Percentiles rank a stretch among this genome's conserved stretches.
phyloP scores from a whole-genome alignment of 2,113 vertebrate species.

The Eidolon helvum region DNA sequence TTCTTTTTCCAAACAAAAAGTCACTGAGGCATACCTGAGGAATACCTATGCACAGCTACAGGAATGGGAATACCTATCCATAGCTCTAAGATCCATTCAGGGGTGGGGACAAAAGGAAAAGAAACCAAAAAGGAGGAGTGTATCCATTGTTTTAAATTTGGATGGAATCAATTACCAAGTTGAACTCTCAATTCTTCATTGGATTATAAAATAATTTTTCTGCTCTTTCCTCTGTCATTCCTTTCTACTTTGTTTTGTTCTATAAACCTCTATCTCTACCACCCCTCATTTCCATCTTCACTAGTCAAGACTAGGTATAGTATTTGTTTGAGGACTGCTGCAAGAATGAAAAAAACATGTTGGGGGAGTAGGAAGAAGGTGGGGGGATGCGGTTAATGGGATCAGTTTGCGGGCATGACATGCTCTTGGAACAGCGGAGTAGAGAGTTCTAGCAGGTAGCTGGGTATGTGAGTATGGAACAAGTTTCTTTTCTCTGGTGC shows the following conservation, averaged over 20 bases:
- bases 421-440: not conserved
- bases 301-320: not conserved
- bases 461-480: not conserved
- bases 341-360: not conserved
- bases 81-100: not conserved
- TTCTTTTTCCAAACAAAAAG: not conserved
- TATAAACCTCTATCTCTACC: not conserved
- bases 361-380: not conserved
- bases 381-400: too few species aligned
- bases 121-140: not conserved
- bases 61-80: not conserved
- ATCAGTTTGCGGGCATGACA: too few species aligned
- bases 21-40: not conserved
- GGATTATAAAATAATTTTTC: not conserved
- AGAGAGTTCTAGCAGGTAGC: not conserved
- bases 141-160: not conserved
- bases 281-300: not conserved
- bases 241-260: not conserved
- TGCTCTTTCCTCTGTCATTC: not conserved
- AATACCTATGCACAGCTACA: not conserved
- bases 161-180: not conserved
- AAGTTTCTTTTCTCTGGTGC: too few species aligned
- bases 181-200: not conserved
- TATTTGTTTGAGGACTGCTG: not conserved
- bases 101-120: not conserved